Percentiles rank a stretch among this genome's conserved stretches.
These are phyloP conservation scores for Machaerirhynchus nigripectus DNA, from an alignment of 2,113 vertebrate species.

Conservation along the genomic window DNA sequence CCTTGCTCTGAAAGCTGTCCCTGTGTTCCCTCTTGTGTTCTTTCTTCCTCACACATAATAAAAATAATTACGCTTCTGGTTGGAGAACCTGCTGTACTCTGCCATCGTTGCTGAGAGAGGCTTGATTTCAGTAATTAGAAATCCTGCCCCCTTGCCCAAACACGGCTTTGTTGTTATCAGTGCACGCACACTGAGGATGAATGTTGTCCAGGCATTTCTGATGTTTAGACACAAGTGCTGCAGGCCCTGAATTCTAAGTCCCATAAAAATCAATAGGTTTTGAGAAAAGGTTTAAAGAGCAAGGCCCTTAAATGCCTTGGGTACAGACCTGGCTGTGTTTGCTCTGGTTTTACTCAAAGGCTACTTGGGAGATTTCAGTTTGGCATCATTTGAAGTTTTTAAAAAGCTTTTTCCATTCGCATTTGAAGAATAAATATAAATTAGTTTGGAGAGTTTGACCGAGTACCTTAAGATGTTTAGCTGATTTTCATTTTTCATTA, in stretches of 20 bases:
- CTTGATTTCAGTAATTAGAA: neutral
- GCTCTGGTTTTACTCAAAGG: neutral
- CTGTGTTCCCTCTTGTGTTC: slow-evolving; percentile 8
- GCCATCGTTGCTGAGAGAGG: neutral
- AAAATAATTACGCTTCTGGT: slow-evolving; percentile 25
- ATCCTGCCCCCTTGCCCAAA: neutral
- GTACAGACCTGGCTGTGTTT: neutral
- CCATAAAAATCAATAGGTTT: neutral
- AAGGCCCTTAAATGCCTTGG: neutral
- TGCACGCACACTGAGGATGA: neutral
- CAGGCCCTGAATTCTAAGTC: neutral
- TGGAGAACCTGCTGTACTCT: neutral
- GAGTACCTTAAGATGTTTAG: neutral
- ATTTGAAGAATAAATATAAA: neutral
- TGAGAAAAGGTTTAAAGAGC: neutral
- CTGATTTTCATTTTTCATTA: neutral
- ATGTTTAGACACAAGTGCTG: neutral
- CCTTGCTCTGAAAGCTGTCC: slow-evolving; percentile 15
- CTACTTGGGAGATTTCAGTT: neutral
- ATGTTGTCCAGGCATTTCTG: neutral
- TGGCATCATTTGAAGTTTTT: neutral
- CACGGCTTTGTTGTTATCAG: neutral
- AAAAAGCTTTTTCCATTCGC: neutral
- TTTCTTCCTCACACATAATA: slow-evolving; percentile 36
- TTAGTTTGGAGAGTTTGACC: neutral